Conservation (phyloP, 2,113 vertebrate species). For the Verasper variegatus region DNA sequence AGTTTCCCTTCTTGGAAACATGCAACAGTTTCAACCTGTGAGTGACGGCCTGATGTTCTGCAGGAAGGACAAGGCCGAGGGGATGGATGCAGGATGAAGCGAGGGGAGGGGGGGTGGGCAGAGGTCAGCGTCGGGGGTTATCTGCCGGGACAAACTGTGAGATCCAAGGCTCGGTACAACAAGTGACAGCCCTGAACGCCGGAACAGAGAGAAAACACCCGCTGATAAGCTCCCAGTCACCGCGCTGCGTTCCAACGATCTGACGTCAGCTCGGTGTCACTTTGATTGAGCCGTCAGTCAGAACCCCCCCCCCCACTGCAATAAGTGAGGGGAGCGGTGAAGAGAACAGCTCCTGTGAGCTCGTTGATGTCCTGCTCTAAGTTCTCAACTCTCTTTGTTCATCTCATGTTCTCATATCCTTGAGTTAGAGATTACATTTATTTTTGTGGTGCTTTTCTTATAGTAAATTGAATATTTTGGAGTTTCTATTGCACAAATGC, state of each 20-base stretch:
- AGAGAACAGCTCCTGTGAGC: not conserved
- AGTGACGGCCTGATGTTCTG: not conserved
- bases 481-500: too few relatives aligned
- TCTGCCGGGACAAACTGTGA: conserved; percentile 27
- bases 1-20: conserved; percentile 5
- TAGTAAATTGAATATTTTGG: too few relatives aligned
- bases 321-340: not conserved
- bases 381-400: too few relatives aligned
- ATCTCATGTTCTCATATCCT: too few relatives aligned
- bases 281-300: conserved; percentile 23
- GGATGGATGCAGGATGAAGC: not conserved
- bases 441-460: too few relatives aligned
- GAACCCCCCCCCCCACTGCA: too few relatives aligned
- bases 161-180: conserved; percentile 11
- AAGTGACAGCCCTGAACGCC: conserved; percentile 19
- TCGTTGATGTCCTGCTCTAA: too few relatives aligned
- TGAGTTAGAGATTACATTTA: not conserved
- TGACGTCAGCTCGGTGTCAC: conserved; percentile 16
- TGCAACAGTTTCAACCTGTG: too few relatives aligned
- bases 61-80: conserved; percentile 40
- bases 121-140: conserved; percentile 24
- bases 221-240: conserved; percentile 4
- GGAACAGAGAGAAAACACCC: conserved; percentile 40
- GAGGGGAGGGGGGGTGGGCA: not conserved
- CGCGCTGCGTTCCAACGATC: not conserved